A percentile compares a stretch with the other conserved stretches of the same genome.
Conservation (phyloP, 1,140 invertebrate species). For the Drosophila pseudoobscura region DNA sequence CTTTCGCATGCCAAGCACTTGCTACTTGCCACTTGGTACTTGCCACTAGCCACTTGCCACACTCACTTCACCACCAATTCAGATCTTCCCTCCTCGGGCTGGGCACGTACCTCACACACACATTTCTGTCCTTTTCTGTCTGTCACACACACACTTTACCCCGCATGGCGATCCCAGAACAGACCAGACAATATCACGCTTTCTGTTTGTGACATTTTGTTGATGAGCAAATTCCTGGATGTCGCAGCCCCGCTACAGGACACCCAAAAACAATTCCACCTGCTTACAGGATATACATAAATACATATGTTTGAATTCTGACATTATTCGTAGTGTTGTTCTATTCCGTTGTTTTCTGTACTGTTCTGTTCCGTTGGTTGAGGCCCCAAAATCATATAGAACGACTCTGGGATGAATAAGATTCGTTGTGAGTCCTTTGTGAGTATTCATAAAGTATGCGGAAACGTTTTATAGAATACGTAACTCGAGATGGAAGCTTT, state of each 20-base stretch:
- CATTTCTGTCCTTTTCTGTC: slow-evolving; percentile 2
- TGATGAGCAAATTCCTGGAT: neutral
- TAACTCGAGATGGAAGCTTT: no score
- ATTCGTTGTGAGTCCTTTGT: no score
- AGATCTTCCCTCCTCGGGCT: slow-evolving; percentile 2
- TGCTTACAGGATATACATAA: no score
- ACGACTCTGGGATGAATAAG: no score
- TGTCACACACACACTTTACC: slow-evolving; percentile 6
- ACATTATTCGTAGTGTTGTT: slow-evolving; percentile 17
- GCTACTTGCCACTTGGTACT: neutral
- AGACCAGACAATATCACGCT: neutral
- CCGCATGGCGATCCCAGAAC: neutral
- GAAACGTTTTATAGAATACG: no score
- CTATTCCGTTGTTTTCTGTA: slow-evolving; percentile 10
- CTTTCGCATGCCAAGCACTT: slow-evolving; percentile 28
- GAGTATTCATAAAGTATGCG: no score
- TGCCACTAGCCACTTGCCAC: neutral
- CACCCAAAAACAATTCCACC: neutral
- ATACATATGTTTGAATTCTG: neutral
- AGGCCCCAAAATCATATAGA: neutral
- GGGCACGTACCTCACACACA: slow-evolving; percentile 16
- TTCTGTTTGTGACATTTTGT: neutral
- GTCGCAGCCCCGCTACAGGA: neutral
- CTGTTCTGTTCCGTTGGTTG: slow-evolving; percentile 6
- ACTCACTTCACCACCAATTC: neutral